Base-by-base conservation (phyloP, 1,140 invertebrate species). In the Eriocheir sinensis region DNA sequence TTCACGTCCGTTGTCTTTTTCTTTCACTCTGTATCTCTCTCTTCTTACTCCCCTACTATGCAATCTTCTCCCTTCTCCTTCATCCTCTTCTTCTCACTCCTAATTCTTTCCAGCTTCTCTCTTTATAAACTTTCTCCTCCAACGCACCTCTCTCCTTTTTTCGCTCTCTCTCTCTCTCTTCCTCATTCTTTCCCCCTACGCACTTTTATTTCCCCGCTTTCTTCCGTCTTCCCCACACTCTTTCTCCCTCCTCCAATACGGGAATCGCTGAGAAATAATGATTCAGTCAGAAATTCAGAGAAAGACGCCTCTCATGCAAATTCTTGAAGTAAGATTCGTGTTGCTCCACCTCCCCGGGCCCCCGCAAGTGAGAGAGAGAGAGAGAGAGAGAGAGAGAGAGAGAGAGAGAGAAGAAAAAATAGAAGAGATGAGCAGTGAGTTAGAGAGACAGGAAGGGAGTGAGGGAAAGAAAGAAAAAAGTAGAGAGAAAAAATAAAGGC, bases 291-390 rank as follows among this genome's bases (percentile, higher is more conserved):
- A 72, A 72, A 72, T 72, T 72, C 60, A 4, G 21, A 72, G 60
- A 72, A 72, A n/a, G 21, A 72, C 60, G 60, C 60, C 60, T 72
- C 21, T 72, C 60, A 72, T 72, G 60, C 60, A 72, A 72, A 72
- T 72, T 72, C 60, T 72, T 72, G 60, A 72, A n/a, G 60, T 72
- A 72, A 72, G 60, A 72, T 72, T 72, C 60, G 60, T 72, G 60
- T 72, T 72, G n/a, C 60, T 72, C 6, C 60, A 6, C 60, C 27
- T 72, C 60, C 60, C 60, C 6, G 4, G 60, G 60, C 60, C 21
- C 6, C 60, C 60, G n/a, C 60, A 72, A 60, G 53, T 21, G 53
- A 60, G 53, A 60, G 53, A 60, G 53, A 60, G 53, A 60, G 53
- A 60, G 53, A 60, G 53, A 60, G 53, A 60, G 53, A 60, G 53